Base-by-base conservation (phyloP, 2,888 invertebrate species). In the Osedax fenrisi region DNA sequence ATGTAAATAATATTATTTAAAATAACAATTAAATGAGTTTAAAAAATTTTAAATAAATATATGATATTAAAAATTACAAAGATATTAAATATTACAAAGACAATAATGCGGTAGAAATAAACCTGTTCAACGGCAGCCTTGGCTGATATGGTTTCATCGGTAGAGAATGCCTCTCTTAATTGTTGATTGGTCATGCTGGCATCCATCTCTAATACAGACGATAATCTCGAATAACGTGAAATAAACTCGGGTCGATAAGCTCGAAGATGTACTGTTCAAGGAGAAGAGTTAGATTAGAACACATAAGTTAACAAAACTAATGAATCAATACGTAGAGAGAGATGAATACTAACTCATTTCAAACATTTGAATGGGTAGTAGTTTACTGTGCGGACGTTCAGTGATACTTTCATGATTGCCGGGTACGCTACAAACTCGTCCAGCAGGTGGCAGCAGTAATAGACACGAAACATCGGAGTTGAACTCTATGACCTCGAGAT, bases 211-310 rank as follows among this genome's bases (percentile, higher is more conserved):
- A 97, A 85, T 76, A 94, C 91, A 80, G 94, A 93, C 80, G 94
- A 95, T 21, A 97, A 87, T 76, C 92, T 89, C 1, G 94, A 91
- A 86, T 96, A 97, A 82, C 92, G 89, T 80, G 90, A 90, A 74
- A 97, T 89, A 77, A 97, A 90, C 79, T 90, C 91, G 71, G 89
- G 89, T 82, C 95, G 94, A 85, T 97, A 98, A 1, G 96, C 94
- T 81, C 90, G 90, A 77, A 96, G 87, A 83, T 97, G 95, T 77
- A 95, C 92, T 94, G 92, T 90, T n/a, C n/a, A n/a, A n/a, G n/a
- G n/a, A n/a, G n/a, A n/a, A n/a, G n/a, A 26, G 66, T 10, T 27
- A 10, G 27, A 70, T 13, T 25, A 23, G 27, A n/a, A 26, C 1
- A 69, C 25, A 69, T 26, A 24, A 21, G 26, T 25, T 64, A 10